Conservation (phyloP, 2,888 invertebrate species). For the Phanerotoma sp. region DNA sequence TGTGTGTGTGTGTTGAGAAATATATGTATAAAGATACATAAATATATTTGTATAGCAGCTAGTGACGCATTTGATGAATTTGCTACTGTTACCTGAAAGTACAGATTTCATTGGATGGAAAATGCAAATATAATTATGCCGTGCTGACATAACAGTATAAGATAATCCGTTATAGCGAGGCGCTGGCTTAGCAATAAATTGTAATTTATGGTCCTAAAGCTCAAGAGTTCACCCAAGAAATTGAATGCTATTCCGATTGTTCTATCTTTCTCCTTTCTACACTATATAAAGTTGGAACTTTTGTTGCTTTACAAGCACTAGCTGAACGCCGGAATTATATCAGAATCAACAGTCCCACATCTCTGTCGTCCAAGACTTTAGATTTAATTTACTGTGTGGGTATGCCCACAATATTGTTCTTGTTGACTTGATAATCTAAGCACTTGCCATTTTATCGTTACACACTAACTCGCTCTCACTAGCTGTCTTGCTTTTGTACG, state of each 20-base stretch:
- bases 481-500: conserved; percentile 13
- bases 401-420: too few species aligned
- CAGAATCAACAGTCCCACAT: too few species aligned
- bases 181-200: conserved; percentile 53
- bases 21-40: neutral
- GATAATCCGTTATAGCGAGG: conserved; percentile 54
- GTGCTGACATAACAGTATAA: conserved; percentile 55
- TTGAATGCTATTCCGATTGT: conserved; percentile 40
- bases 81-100: conserved; percentile 2
- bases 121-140: conserved; percentile 54
- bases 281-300: too few species aligned
- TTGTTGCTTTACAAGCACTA: too few species aligned
- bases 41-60: neutral
- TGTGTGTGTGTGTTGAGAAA: neutral
- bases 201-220: conserved; percentile 53
- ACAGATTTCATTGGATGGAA: conserved; percentile 47
- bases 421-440: neutral
- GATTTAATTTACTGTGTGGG: too few species aligned
- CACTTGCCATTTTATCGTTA: conserved; percentile 16
- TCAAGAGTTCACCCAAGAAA: conserved; percentile 38
- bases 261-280: conserved; percentile 31
- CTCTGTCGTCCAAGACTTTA: neutral
- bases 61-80: neutral
- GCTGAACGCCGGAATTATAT: too few species aligned
- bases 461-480: neutral